Base-by-base conservation (phyloP, 2,888 invertebrate species). In the Siphonodentalium dalli region DNA sequence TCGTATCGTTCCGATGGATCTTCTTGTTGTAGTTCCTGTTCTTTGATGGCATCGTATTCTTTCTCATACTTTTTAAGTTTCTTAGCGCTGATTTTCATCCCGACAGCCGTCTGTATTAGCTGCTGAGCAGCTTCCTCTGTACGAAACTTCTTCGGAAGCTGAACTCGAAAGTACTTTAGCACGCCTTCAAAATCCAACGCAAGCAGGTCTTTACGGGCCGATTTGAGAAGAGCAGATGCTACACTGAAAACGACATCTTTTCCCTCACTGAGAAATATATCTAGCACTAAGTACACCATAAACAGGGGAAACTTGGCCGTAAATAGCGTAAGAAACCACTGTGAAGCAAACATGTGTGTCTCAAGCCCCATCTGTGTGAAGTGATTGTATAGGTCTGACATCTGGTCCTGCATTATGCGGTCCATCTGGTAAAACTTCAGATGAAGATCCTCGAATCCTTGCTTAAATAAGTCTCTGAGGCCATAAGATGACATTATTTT, bases 311-410 rank as follows among this genome's bases (percentile, higher is more conserved):
- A 99, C 75, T 98, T 90, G 28, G 99, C 98, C 1, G 99, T 99
- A 85, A 95, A 99, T n/a, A 99, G 86, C 0, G 99, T 99, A 47
- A 99, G 88, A 85, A 99, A 98, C 99, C 99, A 99, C 84, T 99
- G 99, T 5, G 94, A 95, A 21, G 98, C 98, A 81, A 93, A 99
- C 97, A 97, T 98, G 84, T 99, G 98, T 26, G 93, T 91, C 83
- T 99, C 98, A 42, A 99, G 89, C 43, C 89, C 89, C 86, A 89
- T 87, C 83, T 89, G 82, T 45, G 78, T 66, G 61, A 86, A 84
- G 69, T 86, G 85, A 11, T 75, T 72, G 63, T 74, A 79, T 37
- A 85, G 62, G 56, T 85, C 85, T 1, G 83, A 81, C 33, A 84
- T 63, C 58, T 82, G 78, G 58, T 85, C 84, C 83, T 93, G 91